These are phyloP conservation scores for Sinotaia quadrata DNA, from an alignment of 2,888 invertebrate species.

Conservation along the genomic window DNA sequence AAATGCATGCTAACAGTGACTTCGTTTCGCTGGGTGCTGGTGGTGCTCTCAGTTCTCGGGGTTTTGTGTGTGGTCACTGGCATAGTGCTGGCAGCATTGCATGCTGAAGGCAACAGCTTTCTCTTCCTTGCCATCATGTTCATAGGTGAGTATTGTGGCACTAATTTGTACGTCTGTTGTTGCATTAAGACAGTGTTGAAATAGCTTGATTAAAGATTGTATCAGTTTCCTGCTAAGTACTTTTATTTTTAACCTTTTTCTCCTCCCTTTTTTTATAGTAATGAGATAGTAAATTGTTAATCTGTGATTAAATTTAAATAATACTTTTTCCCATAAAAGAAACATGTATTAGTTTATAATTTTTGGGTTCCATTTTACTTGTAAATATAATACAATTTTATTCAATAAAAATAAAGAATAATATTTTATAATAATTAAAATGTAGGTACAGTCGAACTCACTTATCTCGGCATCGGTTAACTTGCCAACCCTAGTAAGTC, in stretches of 20 bases:
- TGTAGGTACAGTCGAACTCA: too few species aligned
- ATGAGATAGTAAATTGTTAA: not conserved
- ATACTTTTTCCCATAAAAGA: too few species aligned
- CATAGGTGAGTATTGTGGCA: conserved; percentile 65
- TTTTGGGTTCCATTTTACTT: too few species aligned
- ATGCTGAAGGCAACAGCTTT: conserved; percentile 64
- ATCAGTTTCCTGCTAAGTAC: not conserved
- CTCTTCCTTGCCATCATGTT: conserved; percentile 70
- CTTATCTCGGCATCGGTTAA: too few species aligned
- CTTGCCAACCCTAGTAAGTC: too few species aligned
- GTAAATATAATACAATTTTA: too few species aligned
- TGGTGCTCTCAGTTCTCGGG: conserved; percentile 66
- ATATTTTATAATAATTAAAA: too few species aligned
- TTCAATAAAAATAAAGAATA: too few species aligned
- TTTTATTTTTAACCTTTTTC: not conserved
- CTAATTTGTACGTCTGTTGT: not conserved
- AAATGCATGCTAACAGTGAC: conserved; percentile 64
- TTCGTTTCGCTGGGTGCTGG: conserved; percentile 69
- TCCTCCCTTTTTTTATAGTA: not conserved
- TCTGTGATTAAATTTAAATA: not conserved
- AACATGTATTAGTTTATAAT: too few species aligned
- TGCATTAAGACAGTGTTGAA: not conserved
- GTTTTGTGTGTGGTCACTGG: conserved; percentile 70
- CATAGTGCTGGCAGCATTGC: conserved; percentile 67
- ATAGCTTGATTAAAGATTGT: not conserved